phyloP scores from a whole-genome alignment of 2,113 vertebrate species.

The Progne subis region DNA sequence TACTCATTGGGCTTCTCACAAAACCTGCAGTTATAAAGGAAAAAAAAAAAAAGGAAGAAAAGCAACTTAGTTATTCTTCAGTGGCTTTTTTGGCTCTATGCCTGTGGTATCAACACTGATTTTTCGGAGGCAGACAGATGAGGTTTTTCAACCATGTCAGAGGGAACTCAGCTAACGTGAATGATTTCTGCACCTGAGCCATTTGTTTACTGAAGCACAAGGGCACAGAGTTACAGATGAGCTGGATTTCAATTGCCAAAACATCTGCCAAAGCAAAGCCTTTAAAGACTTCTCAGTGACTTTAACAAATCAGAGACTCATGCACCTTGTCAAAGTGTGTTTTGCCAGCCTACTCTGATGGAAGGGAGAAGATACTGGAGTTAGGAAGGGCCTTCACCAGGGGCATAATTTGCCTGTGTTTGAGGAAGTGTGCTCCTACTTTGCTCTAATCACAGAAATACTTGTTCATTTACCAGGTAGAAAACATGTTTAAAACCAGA shows the following conservation, averaged over 20 bases:
- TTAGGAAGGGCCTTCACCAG: neutral
- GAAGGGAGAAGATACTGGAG: neutral
- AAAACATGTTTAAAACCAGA: neutral
- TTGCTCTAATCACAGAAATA: neutral
- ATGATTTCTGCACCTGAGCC: neutral
- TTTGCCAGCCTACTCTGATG: neutral
- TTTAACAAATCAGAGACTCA: neutral
- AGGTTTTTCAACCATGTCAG: neutral
- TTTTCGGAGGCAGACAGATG: neutral
- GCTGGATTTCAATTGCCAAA: neutral
- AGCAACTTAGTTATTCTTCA: neutral
- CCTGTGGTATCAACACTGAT: neutral
- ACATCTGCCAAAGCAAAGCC: neutral
- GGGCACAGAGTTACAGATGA: neutral
- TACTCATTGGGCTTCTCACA: neutral
- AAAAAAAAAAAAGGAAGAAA: neutral
- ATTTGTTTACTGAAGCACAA: conserved; percentile 14
- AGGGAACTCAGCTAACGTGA: neutral
- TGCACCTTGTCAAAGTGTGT: neutral
- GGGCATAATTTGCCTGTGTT: neutral
- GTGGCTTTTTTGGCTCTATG: neutral
- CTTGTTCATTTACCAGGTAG: neutral
- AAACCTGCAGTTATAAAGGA: neutral
- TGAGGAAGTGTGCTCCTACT: neutral
- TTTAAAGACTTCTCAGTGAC: neutral